Base-by-base conservation (phyloP, 2,113 vertebrate species). In the Ginglymostoma cirratum region DNA sequence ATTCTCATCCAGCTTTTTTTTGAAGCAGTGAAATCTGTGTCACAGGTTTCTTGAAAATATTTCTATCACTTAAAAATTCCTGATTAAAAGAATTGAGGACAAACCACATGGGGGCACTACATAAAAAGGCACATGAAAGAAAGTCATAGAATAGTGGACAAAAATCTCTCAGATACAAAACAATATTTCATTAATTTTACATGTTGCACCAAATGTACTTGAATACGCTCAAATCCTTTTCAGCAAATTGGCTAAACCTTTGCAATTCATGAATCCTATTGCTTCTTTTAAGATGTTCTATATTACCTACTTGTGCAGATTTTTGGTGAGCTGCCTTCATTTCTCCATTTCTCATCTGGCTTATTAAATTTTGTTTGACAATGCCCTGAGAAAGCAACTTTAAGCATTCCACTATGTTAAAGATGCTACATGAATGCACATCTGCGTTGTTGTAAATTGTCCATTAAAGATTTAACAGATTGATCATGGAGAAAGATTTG, bases 21-120 rank as follows among this genome's bases (percentile, higher is more conserved):
- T 55, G 34, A 65, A 89, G n/a, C 14, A 0, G 45, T n/a, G 7
- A 92, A 65, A 27, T 66, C 2, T 87, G 45, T 93, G 17, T 10
- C 14, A 19, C 66, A 23, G 24, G 2, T 52, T 87, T 61, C 52
- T 17, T 17, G 27, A 4, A 67, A 67, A 3, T 69, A 1, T 89
- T 34, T 69, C 38, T 23, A 21, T 2, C 45, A 15, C 92, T 69
- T 69, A 23, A n/a, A 34, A 94, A 38, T 17, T 69, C 30, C 61
- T 69, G 65, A 21, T 94, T 70, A 69, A 94, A 94, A 90, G 21
- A 45, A 94, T 19, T 45, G 38, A 38, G 23, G 66, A 67, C 38
- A 42, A 67, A 45, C 66, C 66, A 94, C 66, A 94, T 94, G 66
- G 38, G 66, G 92, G 92, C 92, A 69, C 65, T 94, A 67, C 23